These are phyloP conservation scores for Chaitophorus viminalis DNA, from an alignment of 2,888 invertebrate genomes.

Conservation along the genomic window DNA sequence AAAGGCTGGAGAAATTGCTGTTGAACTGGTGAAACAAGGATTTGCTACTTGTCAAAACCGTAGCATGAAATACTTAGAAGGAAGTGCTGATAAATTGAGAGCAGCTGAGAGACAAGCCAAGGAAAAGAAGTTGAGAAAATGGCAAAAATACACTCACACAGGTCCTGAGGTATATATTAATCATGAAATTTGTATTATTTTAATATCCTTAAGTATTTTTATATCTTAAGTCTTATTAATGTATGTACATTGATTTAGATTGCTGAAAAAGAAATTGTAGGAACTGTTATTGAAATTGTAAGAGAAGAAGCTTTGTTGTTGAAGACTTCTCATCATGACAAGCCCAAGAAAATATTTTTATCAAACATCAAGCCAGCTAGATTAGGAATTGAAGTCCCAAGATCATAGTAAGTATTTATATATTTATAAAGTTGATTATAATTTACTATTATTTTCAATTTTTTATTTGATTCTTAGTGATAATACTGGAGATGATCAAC, in stretches of 20 bases:
- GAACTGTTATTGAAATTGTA: conserved; percentile 87
- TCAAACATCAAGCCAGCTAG: conserved; percentile 92
- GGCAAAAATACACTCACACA: conserved; percentile 89
- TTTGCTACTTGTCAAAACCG: conserved; percentile 94
- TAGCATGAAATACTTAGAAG: conserved; percentile 85
- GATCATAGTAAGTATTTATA: conserved; percentile 69
- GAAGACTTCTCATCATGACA: conserved; percentile 77
- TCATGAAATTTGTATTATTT: conserved; percentile 31
- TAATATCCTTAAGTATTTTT: too few relatives aligned
- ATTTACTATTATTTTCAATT: conserved; percentile 36
- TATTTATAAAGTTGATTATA: conserved; percentile 1
- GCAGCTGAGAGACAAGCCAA: conserved; percentile 89
- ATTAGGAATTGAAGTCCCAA: conserved; percentile 50
- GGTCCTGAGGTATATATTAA: conserved; percentile 70
- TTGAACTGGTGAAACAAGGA: conserved; percentile 87
- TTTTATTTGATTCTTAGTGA: conserved; percentile 66
- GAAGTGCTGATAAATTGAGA: conserved; percentile 84
- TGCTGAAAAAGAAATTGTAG: conserved; percentile 74
- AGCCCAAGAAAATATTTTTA: conserved; percentile 90
- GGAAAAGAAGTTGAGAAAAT: conserved; percentile 84
- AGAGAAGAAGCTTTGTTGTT: conserved; percentile 94
- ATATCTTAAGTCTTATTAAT: too few relatives aligned
- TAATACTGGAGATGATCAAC: conserved; percentile 64
- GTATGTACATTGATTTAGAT: conserved; percentile 33
- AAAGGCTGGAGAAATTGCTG: conserved; percentile 86